A percentile compares a stretch with the other conserved stretches of the same genome.
Evolutionary conservation across 1,140 invertebrate genomes (phyloP).

Genomic region (Bombus sibiricus): DNA sequence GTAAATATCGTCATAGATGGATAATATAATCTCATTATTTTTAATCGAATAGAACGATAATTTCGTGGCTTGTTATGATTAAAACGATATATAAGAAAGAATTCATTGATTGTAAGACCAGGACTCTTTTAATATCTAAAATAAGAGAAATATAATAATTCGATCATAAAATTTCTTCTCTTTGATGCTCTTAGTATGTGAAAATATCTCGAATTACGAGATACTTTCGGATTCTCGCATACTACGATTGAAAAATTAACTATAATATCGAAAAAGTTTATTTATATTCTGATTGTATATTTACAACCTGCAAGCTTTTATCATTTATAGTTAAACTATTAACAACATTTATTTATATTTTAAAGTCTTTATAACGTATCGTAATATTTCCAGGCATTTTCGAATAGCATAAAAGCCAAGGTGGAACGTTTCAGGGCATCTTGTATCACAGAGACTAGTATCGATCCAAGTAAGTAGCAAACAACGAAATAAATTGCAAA

Average conservation of each 20-base stretch:
- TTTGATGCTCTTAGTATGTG: too few species aligned
- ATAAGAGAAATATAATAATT: neutral
- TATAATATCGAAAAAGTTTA: neutral
- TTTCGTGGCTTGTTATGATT: neutral
- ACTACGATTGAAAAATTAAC: neutral
- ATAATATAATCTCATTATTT: neutral
- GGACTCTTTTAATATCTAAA: neutral
- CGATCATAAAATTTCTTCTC: neutral
- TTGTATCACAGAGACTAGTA: neutral
- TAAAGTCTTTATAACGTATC: neutral
- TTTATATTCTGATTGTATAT: neutral
- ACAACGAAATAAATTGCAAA: neutral
- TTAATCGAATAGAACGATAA: neutral
- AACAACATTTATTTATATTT: neutral
- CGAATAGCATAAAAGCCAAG: neutral
- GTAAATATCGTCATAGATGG: neutral
- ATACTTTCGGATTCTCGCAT: too few species aligned
- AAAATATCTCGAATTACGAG: too few species aligned
- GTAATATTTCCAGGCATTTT: slow-evolving; percentile 56
- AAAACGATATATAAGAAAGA: neutral
- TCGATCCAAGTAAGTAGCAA: neutral
- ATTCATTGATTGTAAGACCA: neutral
- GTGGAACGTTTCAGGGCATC: neutral
- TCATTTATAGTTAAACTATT: too few species aligned
- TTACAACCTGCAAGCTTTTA: too few species aligned